Evolutionary conservation across 2,797 vertebrate genomes (phyloP), one percentile per base, ranked within the genome.

Genomic region (Pagetopsis macropterus): DNA sequence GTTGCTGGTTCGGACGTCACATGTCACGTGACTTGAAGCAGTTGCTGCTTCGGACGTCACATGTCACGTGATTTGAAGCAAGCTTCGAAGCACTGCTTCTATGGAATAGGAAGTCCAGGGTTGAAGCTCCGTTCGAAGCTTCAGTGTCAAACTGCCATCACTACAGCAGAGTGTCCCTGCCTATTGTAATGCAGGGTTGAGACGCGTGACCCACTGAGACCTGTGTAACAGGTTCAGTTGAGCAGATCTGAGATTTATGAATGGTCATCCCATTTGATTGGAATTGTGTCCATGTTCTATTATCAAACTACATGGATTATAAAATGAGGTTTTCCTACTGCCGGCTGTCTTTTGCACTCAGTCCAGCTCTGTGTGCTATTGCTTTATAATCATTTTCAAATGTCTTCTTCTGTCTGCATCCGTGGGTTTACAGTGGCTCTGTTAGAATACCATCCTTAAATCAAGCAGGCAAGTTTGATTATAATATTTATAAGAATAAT

Each of bases 391-490:
- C 69, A 1, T 15, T 75, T 45, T 49, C 52, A 23, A 59, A 27
- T 59, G 4, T 65, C 17, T 43, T 10, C 2, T 3, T 61, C 3
- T 12, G 41, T 45, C 43, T 67, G 21, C 49, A 16, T 70, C 41
- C 37, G 41, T 23, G 1, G 1, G 46, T 75, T 62, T 48, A 65
- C 16, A 49, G 14, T 17, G n/a, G 45, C n/a, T 72, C 9, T 5
- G 56, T 58, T 65, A 52, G 23, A 84, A 63, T 16, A 49, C 48
- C 11, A n/a, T 37, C 8, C 17, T 65, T 74, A 59, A 5, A 75
- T 52, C 19, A 59, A 27, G 27, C 27, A 27, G 23, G 66, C 21
- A 19, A 49, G 43, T 79, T 72, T 46, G 41, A 64, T 12, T n/a
- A 9, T 16, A 12, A 54, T 67, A 33, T 37, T 37, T 37, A 9